These are phyloP conservation scores for Nestor notabilis DNA, from an alignment of 2,113 vertebrate species.

Conservation along the genomic window DNA sequence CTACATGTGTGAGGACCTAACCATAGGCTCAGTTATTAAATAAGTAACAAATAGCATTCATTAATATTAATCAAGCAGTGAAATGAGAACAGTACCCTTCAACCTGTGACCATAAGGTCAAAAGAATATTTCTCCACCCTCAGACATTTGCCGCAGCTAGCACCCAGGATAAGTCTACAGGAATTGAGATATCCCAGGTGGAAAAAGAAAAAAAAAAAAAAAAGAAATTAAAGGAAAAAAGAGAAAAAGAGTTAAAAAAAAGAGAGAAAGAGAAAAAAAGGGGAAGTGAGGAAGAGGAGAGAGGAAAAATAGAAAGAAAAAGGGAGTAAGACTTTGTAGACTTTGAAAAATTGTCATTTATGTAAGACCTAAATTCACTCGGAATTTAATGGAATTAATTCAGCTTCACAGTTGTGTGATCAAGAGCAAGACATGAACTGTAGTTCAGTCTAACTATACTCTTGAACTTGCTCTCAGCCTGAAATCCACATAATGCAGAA, in stretches of 20 bases:
- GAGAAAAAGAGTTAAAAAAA: accelerated
- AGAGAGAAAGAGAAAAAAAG: too few relatives aligned
- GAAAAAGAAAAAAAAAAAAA: background rate
- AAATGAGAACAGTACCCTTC: background rate
- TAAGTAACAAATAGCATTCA: background rate
- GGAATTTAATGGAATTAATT: background rate
- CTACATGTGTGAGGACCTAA: background rate
- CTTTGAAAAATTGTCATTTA: background rate
- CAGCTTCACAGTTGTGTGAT: background rate
- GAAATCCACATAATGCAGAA: background rate
- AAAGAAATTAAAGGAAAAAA: background rate
- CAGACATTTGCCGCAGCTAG: background rate
- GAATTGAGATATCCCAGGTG: background rate
- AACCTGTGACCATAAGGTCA: background rate
- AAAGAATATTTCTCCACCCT: background rate
- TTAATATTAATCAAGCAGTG: background rate
- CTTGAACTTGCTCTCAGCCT: background rate
- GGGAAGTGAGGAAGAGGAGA: too few relatives aligned
- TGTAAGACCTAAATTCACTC: background rate
- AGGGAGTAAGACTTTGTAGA: background rate
- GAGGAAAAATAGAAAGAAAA: background rate
- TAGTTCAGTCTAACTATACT: background rate
- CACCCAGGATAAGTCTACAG: background rate
- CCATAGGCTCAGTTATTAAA: background rate
- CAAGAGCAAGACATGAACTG: background rate